Evolutionary conservation across 2,113 vertebrate genomes (phyloP).

Genomic region (Neodontobutis hainanensis): DNA sequence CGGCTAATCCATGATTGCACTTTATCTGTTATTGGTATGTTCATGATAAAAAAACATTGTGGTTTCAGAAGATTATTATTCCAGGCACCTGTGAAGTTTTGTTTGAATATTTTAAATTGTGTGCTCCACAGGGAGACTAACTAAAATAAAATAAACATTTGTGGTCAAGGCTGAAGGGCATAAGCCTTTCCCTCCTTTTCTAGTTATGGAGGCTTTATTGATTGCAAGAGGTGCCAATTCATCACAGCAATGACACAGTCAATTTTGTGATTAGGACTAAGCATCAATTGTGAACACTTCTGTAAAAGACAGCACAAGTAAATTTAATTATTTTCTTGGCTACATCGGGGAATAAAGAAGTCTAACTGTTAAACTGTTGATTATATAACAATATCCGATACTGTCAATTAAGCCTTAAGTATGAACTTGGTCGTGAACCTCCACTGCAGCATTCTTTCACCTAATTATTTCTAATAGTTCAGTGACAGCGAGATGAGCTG

Average conservation of each 20-base stretch:
- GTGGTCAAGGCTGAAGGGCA: not conserved
- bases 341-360: not conserved
- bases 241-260: constrained; percentile 1
- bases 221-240: not conserved
- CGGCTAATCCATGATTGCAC: too few species aligned
- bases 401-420: constrained; percentile 4
- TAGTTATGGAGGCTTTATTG: not conserved
- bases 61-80: too few species aligned
- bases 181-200: constrained; percentile 6
- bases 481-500: constrained; percentile 47
- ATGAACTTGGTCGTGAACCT: constrained; percentile 9
- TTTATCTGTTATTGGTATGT: too few species aligned
- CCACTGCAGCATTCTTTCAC: constrained; percentile 56
- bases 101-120: too few species aligned
- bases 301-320: not conserved
- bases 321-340: constrained; percentile 2
- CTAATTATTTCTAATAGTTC: constrained; percentile 54
- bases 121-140: too few species aligned
- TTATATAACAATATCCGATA: not conserved
- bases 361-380: not conserved
- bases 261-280: not conserved
- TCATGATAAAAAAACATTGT: too few species aligned
- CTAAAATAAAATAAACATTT: too few species aligned
- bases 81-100: too few species aligned
- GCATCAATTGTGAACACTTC: not conserved